Evolutionary conservation across 2,797 vertebrate genomes (phyloP).

Genomic region (Sarcoramphus papa): DNA sequence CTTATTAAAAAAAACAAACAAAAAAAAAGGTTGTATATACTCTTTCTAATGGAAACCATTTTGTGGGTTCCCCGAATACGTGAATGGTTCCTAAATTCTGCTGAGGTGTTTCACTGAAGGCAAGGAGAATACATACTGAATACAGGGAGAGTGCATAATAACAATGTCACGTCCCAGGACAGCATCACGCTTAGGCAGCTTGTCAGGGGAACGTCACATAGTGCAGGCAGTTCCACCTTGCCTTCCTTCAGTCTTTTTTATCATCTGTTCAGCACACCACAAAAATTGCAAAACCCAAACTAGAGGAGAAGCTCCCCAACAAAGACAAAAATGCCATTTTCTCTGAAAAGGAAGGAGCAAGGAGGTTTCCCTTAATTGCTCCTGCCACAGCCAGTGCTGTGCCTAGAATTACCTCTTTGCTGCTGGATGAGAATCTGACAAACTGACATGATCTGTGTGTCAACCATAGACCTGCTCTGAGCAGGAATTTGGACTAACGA

Average conservation of each 20-base stretch:
- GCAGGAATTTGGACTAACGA: background rate
- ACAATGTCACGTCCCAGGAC: background rate
- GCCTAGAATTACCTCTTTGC: background rate
- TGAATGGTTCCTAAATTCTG: background rate
- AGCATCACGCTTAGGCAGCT: background rate
- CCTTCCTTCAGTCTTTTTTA: background rate
- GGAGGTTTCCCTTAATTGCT: background rate
- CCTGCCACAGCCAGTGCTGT: background rate
- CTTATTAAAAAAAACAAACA: too few species aligned
- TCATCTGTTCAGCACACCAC: background rate
- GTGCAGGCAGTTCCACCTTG: background rate
- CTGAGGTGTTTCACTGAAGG: too few species aligned
- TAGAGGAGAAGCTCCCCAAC: background rate
- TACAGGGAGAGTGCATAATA: background rate
- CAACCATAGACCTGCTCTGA: background rate
- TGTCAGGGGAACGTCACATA: fast-evolving
- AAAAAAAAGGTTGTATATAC: too few species aligned
- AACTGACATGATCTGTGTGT: fast-evolving
- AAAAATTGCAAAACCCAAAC: background rate
- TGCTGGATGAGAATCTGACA: background rate
- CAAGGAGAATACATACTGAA: background rate
- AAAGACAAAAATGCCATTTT: background rate
- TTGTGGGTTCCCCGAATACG: background rate
- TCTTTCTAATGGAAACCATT: background rate
- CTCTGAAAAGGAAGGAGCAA: background rate